These are phyloP conservation scores for Oncorhynchus masou DNA, from an alignment of 2,113 vertebrate genomes.

Conservation along the genomic window DNA sequence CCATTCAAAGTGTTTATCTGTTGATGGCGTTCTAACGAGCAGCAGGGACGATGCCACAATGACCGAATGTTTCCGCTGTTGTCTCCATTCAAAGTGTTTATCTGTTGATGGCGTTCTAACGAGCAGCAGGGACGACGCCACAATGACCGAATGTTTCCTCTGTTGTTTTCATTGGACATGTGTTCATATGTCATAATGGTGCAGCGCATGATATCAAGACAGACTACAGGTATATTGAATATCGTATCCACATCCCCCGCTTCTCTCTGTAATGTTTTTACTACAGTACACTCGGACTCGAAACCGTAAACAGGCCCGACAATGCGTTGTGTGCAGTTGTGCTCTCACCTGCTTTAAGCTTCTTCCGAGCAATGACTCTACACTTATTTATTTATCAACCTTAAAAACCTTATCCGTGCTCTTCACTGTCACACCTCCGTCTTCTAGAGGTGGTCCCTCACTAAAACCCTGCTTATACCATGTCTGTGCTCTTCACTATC, in stretches of 20 bases:
- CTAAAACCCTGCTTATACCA: constrained; percentile 11
- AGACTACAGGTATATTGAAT: neutral
- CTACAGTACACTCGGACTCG: neutral
- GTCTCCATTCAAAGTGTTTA: no score
- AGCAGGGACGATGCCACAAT: neutral
- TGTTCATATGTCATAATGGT: no score
- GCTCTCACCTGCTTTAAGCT: neutral
- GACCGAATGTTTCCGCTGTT: no score
- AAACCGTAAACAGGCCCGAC: neutral
- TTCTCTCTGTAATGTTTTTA: neutral
- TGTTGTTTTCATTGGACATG: neutral
- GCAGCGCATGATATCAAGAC: no score
- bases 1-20: no score
- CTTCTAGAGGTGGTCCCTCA: neutral
- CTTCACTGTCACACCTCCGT: constrained; percentile 1
- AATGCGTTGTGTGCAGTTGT: neutral
- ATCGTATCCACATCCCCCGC: constrained; percentile 20
- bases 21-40: no score
- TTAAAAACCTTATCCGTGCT: constrained; percentile 1
- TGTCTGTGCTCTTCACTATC: constrained; percentile 13
- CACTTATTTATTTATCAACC: constrained; percentile 23
- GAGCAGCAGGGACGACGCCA: neutral
- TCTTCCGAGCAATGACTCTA: neutral
- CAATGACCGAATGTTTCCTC: no score
- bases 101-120: no score